Evolutionary conservation across 2,113 vertebrate genomes (phyloP).

Genomic region (Bubalus kerabau): DNA sequence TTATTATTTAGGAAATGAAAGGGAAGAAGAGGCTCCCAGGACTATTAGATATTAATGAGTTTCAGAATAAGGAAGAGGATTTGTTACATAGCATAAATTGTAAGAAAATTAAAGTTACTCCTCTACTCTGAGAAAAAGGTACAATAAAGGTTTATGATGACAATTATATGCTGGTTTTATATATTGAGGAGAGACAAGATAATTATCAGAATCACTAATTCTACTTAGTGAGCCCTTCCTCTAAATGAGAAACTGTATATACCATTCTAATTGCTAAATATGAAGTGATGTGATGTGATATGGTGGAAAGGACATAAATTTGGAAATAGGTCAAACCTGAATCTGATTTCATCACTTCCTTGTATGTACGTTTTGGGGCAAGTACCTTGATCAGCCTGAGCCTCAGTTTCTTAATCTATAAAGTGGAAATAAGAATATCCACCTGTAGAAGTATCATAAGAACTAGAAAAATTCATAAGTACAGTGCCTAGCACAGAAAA

Average conservation of each 20-base stretch:
- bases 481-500: neutral
- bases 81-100: slow-evolving; percentile 23
- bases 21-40: neutral
- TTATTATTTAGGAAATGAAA: slow-evolving; percentile 49
- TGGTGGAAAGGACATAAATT: neutral
- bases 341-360: neutral
- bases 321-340: neutral
- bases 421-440: neutral
- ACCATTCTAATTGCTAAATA: neutral
- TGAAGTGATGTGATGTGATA: neutral
- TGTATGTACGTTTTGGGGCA: neutral
- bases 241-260: neutral
- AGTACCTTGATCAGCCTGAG: neutral
- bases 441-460: neutral
- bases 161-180: slow-evolving; percentile 20
- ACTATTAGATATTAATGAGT: slow-evolving; percentile 23
- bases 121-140: neutral
- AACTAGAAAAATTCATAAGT: neutral
- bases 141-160: neutral
- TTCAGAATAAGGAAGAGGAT: slow-evolving; percentile 14
- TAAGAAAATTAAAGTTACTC: neutral
- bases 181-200: neutral
- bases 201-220: slow-evolving; percentile 19
- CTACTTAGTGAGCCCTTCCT: neutral
- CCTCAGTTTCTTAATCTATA: neutral